Evolutionary conservation across 2,113 vertebrate species (phyloP), one percentile per base, ranked within the genome.

Genomic region (Pagrus major): DNA sequence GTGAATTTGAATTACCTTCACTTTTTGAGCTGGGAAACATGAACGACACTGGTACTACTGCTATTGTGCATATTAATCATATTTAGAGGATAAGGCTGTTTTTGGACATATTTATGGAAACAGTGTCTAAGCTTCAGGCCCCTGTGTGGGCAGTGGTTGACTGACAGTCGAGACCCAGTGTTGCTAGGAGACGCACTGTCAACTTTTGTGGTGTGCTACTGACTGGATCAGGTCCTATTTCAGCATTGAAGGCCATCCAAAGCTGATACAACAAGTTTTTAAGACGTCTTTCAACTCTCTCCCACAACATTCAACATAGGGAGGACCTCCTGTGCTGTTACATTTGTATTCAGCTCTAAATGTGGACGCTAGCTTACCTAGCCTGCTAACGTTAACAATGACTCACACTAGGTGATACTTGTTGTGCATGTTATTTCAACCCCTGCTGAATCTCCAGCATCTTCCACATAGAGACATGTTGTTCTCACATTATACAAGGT

Each of bases 161-260:
- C 49, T 75, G 72, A 55, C 37, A 33, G 31, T 65, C 14, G 1
- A 42, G 39, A 74, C 49, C 51, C 25, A 25, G 60, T 35, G 60
- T 65, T 76, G 60, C 72, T 76, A 65, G 49, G 49, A 76, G 60
- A 74, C 12, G 5, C 12, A 33, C 46, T 39, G 33, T 63, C 46
- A 29, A 51, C 33, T 14, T 61, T 14, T 1, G 11, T 51, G 6
- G 31, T 51, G 44, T 14, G 16, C 18, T 52, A 44, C 44, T 39
- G 23, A 15, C 33, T 29, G 29, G 29, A 60, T 16, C 21, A 9
- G 7, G 6, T 41, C 16, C n/a, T n/a, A 33, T 52, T 4, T 8
- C 47, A 10, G 11, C 11, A 1, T 15, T 46, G 44, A 20, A 20
- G 23, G 49, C 31, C 41, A 35, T 14, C 27, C 44, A 42, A 58